phyloP scores from a whole-genome alignment of 2,113 vertebrate species.

The Caretta caretta region DNA sequence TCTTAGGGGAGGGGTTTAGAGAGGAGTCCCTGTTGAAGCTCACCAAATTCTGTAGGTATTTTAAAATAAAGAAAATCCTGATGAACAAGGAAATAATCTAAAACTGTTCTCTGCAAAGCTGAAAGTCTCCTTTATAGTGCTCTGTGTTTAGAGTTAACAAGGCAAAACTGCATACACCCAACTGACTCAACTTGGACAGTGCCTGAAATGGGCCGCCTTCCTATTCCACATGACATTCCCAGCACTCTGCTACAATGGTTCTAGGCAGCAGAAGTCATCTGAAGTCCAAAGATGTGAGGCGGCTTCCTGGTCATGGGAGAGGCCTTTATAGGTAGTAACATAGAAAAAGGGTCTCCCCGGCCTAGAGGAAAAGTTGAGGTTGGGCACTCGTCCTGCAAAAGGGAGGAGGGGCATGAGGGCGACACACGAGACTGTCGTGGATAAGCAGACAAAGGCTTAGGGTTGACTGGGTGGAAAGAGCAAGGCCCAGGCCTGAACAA shows the following conservation, averaged over 20 bases:
- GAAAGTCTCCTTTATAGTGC: not conserved
- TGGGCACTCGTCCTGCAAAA: not conserved
- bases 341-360: not conserved
- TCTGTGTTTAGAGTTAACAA: not conserved
- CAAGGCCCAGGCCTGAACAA: not conserved
- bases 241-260: not conserved
- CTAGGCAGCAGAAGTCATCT: fast-evolving
- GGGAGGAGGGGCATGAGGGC: not conserved
- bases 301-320: not conserved
- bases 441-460: not conserved
- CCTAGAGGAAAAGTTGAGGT: not conserved
- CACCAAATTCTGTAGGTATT: not conserved
- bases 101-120: not conserved
- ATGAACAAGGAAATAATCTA: not conserved
- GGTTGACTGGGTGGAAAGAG: not conserved
- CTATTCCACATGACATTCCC: not conserved
- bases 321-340: not conserved
- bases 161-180: not conserved
- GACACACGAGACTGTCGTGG: not conserved
- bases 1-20: not conserved
- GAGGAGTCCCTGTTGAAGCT: not conserved
- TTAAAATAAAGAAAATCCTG: not conserved
- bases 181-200: not conserved
- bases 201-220: not conserved
- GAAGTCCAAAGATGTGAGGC: not conserved